Percentiles rank a stretch among this genome's conserved stretches.
phyloP scores from a whole-genome alignment of 2,113 vertebrate species.

The Chlorodrepanis virens region DNA sequence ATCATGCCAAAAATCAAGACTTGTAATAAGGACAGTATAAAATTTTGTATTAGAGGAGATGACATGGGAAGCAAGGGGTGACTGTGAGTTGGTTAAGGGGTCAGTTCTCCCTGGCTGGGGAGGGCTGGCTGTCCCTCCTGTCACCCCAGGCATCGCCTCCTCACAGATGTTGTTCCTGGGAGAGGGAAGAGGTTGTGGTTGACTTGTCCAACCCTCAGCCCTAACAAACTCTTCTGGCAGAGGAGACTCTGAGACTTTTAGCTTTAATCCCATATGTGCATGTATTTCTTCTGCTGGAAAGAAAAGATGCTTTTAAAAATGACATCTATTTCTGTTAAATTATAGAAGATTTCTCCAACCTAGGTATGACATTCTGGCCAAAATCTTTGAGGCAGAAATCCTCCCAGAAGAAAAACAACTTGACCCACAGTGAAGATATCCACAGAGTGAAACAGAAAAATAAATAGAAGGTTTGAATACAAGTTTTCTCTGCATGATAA shows the following conservation, averaged over 20 bases:
- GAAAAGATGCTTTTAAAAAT: neutral
- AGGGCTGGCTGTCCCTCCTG: neutral
- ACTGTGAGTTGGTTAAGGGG: neutral
- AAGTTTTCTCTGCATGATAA: neutral
- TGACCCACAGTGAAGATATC: neutral
- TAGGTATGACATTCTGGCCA: neutral
- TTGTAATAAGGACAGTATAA: neutral
- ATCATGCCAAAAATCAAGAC: neutral
- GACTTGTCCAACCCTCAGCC: accelerated
- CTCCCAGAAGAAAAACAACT: neutral
- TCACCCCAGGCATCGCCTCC: neutral
- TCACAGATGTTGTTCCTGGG: neutral
- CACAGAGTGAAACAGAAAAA: neutral
- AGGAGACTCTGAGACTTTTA: neutral
- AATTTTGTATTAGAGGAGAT: neutral
- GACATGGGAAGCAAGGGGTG: neutral
- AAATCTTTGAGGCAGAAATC: neutral
- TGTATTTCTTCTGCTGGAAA: neutral
- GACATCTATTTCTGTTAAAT: neutral
- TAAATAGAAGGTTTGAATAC: neutral
- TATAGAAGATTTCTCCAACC: neutral
- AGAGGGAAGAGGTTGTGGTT: neutral
- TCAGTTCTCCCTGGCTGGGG: neutral
- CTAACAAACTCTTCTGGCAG: neutral
- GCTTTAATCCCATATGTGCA: neutral